These are phyloP conservation scores for Drosophila kanapiae DNA, from an alignment of 1,140 invertebrate genomes.

Conservation along the genomic window DNA sequence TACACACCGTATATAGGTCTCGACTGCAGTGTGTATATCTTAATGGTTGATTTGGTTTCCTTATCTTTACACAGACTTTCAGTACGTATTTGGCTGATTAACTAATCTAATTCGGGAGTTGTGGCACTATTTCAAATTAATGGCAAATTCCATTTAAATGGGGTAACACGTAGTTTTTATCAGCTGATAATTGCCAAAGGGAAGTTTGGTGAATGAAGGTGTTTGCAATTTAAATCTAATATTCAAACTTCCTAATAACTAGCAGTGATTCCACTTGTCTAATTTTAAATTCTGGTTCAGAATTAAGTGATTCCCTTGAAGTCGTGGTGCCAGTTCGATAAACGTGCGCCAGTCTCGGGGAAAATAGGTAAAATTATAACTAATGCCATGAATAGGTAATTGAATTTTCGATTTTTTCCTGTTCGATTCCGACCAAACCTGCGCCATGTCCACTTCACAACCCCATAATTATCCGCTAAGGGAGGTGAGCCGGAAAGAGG, in stretches of 20 bases:
- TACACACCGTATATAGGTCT: background rate
- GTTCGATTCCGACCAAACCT: slow-evolving; percentile 16
- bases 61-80: background rate
- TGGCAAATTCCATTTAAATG: slow-evolving; percentile 16
- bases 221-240: background rate
- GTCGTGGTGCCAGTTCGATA: background rate
- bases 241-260: background rate
- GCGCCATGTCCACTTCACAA: slow-evolving; percentile 7
- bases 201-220: slow-evolving; percentile 24
- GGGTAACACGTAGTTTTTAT: slow-evolving; percentile 7
- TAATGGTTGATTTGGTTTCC: background rate
- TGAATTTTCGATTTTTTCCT: slow-evolving; percentile 60
- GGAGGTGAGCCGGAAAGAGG: background rate
- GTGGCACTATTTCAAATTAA: slow-evolving; percentile 9
- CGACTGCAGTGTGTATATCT: slow-evolving; percentile 2
- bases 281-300: background rate
- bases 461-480: slow-evolving; percentile 52
- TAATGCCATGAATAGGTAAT: slow-evolving; percentile 30
- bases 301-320: slow-evolving; percentile 1
- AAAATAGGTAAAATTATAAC: slow-evolving; percentile 29
- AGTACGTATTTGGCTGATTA: background rate
- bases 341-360: background rate
- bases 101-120: slow-evolving; percentile 1
- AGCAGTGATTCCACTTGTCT: background rate
- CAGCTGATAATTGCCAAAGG: slow-evolving; percentile 1